Evolutionary conservation across 2,888 invertebrate genomes (phyloP).

Genomic region (Cheilosia grossa): DNA sequence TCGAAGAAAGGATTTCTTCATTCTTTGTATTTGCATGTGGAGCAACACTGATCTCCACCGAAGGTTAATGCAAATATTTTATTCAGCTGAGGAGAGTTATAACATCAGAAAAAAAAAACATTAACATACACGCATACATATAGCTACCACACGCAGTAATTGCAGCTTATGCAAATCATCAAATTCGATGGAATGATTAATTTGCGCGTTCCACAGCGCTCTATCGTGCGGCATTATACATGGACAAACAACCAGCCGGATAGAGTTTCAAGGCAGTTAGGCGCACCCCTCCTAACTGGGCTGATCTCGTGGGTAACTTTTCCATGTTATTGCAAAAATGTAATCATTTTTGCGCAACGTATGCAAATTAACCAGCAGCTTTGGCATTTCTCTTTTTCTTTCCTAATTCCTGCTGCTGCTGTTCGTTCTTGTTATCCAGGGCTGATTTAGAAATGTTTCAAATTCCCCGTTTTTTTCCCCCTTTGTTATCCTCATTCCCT

Average conservation of each 20-base stretch:
- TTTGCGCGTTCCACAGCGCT: conserved; percentile 47
- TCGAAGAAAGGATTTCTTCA: conserved; percentile 30
- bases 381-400: conserved; percentile 26
- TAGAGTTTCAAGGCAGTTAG: conserved; percentile 54
- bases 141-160: conserved; percentile 22
- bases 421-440: conserved; percentile 53
- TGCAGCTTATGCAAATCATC: conserved; percentile 67
- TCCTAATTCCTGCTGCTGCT: conserved; percentile 37
- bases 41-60: conserved; percentile 46
- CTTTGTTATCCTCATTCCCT: conserved; percentile 21
- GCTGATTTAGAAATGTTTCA: conserved; percentile 51
- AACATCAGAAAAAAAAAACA: background rate
- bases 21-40: conserved; percentile 37
- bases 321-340: conserved; percentile 58
- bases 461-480: background rate
- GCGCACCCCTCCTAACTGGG: conserved; percentile 51
- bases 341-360: conserved; percentile 61
- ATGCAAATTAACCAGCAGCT: conserved; percentile 70
- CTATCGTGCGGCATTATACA: background rate
- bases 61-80: conserved; percentile 32
- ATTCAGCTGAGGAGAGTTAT: conserved; percentile 22
- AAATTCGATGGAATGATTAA: conserved; percentile 53
- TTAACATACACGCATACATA: conserved; percentile 3
- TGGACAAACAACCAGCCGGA: conserved; percentile 30
- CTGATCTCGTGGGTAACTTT: conserved; percentile 48